These are phyloP conservation scores for Drosophila setosimentum DNA, from an alignment of 2,888 invertebrate genomes.

Conservation along the genomic window DNA sequence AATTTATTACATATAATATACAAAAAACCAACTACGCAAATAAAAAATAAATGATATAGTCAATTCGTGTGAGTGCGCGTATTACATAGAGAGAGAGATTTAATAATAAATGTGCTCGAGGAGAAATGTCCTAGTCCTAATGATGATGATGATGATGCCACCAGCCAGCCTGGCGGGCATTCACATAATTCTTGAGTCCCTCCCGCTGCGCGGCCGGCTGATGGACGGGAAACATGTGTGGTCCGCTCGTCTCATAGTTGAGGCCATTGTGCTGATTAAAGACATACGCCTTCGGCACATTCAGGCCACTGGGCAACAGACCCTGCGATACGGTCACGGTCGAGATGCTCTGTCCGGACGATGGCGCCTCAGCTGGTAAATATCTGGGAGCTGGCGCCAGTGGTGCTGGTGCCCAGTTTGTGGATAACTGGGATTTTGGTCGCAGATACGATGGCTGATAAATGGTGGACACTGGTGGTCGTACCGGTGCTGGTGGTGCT, in stretches of 20 bases:
- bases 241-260: slow-evolving; percentile 83
- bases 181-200: slow-evolving; percentile 78
- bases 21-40: neutral
- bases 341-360: slow-evolving; percentile 55
- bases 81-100: neutral
- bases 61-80: neutral
- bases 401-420: slow-evolving; percentile 53
- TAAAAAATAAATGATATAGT: neutral
- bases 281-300: slow-evolving; percentile 83
- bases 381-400: slow-evolving; percentile 38
- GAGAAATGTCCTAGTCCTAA: slow-evolving; percentile 32
- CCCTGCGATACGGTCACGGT: slow-evolving; percentile 63
- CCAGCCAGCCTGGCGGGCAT: slow-evolving; percentile 79
- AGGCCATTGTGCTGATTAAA: slow-evolving; percentile 85
- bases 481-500: slow-evolving; percentile 20
- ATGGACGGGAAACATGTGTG: slow-evolving; percentile 81
- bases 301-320: slow-evolving; percentile 21
- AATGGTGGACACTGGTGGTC: slow-evolving; percentile 21
- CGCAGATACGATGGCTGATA: slow-evolving; percentile 65
- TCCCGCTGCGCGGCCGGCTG: slow-evolving; percentile 47
- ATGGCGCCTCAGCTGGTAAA: slow-evolving; percentile 35
- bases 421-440: slow-evolving; percentile 56
- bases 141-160: slow-evolving; percentile 79
- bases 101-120: neutral
- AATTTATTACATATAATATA: slow-evolving; percentile 4